Evolutionary conservation across 2,113 vertebrate species (phyloP).

Genomic region (Oncorhynchus tshawytscha): DNA sequence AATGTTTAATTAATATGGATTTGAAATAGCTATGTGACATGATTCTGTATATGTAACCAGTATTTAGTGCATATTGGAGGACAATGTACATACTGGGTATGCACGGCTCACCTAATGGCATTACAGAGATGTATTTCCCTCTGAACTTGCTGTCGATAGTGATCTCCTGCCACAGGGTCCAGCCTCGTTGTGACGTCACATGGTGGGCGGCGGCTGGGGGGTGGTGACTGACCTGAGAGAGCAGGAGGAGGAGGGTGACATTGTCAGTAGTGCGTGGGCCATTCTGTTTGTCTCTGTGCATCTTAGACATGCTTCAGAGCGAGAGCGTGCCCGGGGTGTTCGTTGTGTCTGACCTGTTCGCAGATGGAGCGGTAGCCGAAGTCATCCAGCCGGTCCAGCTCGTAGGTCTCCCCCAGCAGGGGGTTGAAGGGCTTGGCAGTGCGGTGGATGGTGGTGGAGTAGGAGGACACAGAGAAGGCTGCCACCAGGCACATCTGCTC

Average conservation of each 20-base stretch:
- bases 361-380: conserved; percentile 71
- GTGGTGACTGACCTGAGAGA: conserved; percentile 89
- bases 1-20: too few species aligned
- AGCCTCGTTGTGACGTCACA: conserved; percentile 86
- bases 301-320: too few species aligned
- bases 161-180: conserved; percentile 95
- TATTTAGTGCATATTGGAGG: too few species aligned
- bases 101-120: conserved; percentile 83
- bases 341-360: conserved; percentile 62
- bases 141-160: conserved; percentile 97
- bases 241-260: background rate
- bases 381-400: conserved; percentile 72
- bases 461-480: conserved; percentile 74
- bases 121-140: conserved; percentile 94
- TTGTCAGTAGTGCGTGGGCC: too few species aligned
- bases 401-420: conserved; percentile 74
- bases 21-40: too few species aligned
- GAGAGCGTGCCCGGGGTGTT: background rate
- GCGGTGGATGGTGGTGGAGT: conserved; percentile 73
- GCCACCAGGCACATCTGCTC: conserved; percentile 76
- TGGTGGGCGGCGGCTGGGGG: conserved; percentile 92
- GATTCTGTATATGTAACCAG: too few species aligned
- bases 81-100: too few species aligned
- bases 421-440: conserved; percentile 77
- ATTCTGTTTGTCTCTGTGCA: background rate